phyloP scores from a whole-genome alignment of 2,797 vertebrate species.

The Betta splendens region DNA sequence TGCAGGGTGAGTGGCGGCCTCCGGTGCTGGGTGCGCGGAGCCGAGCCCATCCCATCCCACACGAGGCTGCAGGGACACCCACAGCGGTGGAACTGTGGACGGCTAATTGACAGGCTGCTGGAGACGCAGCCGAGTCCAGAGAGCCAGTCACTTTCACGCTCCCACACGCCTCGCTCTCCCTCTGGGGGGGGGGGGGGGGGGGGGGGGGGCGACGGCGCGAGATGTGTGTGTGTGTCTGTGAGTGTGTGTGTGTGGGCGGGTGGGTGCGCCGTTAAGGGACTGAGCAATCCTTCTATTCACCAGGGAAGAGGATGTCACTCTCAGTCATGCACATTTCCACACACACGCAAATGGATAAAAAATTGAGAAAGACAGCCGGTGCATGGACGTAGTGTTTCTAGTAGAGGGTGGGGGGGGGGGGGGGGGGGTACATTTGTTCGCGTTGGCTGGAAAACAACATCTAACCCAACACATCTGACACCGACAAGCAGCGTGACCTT shows the following conservation, averaged over 20 bases:
- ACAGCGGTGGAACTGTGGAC: constrained; percentile 70
- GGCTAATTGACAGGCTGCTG: constrained; percentile 81
- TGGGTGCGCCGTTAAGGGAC: constrained; percentile 28
- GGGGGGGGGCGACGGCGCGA: constrained; percentile 36
- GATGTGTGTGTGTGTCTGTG: not conserved
- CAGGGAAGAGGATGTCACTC: constrained; percentile 71
- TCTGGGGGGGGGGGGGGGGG: constrained; percentile 53
- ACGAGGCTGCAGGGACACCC: constrained; percentile 74
- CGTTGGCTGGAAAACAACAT: constrained; percentile 13
- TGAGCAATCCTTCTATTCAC: constrained; percentile 60
- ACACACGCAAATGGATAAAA: not conserved
- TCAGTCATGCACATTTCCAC: constrained; percentile 54
- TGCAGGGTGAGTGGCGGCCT: constrained; percentile 26
- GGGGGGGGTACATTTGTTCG: constrained; percentile 9
- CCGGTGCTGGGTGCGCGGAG: constrained; percentile 46
- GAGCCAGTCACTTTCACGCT: constrained; percentile 83
- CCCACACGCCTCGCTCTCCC: constrained; percentile 65
- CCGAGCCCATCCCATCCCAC: constrained; percentile 66
- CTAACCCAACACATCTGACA: constrained; percentile 10
- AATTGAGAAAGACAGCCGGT: constrained; percentile 23
- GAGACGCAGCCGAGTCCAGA: constrained; percentile 68
- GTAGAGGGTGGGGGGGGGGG: not conserved
- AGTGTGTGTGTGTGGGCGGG: constrained; percentile 17
- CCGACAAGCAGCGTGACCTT: constrained; percentile 12
- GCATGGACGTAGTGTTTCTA: constrained; percentile 19